Base-by-base conservation (phyloP, 2,888 invertebrate species). In the Digitonthophagus gazella region DNA sequence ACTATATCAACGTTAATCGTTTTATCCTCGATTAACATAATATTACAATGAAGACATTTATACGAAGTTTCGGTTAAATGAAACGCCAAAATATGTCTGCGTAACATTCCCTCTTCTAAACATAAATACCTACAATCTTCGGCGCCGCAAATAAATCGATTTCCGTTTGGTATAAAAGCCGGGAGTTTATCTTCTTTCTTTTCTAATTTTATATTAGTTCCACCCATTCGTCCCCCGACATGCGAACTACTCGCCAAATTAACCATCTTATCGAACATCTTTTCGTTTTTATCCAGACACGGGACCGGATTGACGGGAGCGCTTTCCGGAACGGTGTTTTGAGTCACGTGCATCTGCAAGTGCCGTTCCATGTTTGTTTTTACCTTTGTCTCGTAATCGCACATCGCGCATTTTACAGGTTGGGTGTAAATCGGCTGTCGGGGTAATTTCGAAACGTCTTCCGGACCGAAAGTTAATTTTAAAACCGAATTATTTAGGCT, bases 211-310 rank as follows among this genome's bases (percentile, higher is more conserved):
- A 55, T 18, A 14, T 16, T 19, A 58, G 16, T 19, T 5, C 65
- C 65, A 4, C 83, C 81, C 84, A 84, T 85, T 56, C 84, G 78
- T 1, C 83, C 78, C 14, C 78, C 79, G 44, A 81, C 68, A 68
- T 74, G 70, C 78, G 83, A 92, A 74, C 90, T 92, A n/a, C 90
- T 89, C 0, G 94, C 93, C 15, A 93, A 85, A 79, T 94, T 94
- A 0, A 90, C 86, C 94, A 94, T 94, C 79, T 90, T 92, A 79
- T 94, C 93, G 77, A 93, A 94, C 86, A 93, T 92, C 74, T 87
- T 88, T 78, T 93, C 93, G 73, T 90, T 90, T 56, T 89, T 89
- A 74, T 91, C 91, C 54, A 93, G 83, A 78, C 91, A 93, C 0
- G 92, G 93, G 3, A 94, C 93, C 0, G 93, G 93, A 84, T 94